Evolutionary conservation across 2,797 vertebrate genomes (phyloP).

Genomic region (Anabas testudineus): DNA sequence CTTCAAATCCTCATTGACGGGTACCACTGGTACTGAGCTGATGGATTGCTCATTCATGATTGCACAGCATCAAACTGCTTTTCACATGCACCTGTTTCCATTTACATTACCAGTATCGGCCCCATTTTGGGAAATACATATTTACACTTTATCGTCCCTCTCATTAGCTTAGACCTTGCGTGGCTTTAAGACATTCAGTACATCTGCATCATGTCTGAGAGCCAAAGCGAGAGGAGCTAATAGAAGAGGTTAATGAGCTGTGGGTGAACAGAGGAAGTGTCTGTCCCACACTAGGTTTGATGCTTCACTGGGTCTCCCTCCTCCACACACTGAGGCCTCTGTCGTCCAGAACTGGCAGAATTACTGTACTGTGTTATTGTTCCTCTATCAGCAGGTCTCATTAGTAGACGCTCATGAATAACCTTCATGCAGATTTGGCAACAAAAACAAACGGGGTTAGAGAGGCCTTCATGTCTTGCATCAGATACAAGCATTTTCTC

Average conservation of each 20-base stretch:
- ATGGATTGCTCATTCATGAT: slow-evolving; percentile 60
- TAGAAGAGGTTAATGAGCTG: slow-evolving; percentile 68
- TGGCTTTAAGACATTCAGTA: background rate
- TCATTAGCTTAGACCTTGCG: background rate
- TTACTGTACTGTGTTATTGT: slow-evolving; percentile 53
- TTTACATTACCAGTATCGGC: too few species aligned
- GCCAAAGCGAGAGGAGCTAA: slow-evolving; percentile 14
- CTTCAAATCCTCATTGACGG: slow-evolving; percentile 47
- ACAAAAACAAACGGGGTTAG: slow-evolving; percentile 59
- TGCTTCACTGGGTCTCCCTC: slow-evolving; percentile 46
- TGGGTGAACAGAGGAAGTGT: slow-evolving; percentile 32
- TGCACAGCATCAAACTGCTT: slow-evolving; percentile 49
- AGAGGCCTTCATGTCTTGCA: slow-evolving; percentile 41
- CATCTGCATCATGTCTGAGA: slow-evolving; percentile 19
- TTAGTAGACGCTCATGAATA: slow-evolving; percentile 71
- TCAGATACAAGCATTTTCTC: slow-evolving; percentile 31
- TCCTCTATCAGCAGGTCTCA: slow-evolving; percentile 61
- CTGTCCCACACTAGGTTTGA: slow-evolving; percentile 37
- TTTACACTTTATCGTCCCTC: too few species aligned
- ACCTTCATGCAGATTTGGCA: slow-evolving; percentile 29
- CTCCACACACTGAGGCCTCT: slow-evolving; percentile 69
- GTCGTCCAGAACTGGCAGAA: slow-evolving; percentile 59
- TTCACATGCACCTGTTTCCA: background rate
- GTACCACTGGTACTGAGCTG: slow-evolving; percentile 57
- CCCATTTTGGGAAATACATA: too few species aligned